Evolutionary conservation across 2,113 vertebrate species (phyloP).

Genomic region (Seriola rivoliana): DNA sequence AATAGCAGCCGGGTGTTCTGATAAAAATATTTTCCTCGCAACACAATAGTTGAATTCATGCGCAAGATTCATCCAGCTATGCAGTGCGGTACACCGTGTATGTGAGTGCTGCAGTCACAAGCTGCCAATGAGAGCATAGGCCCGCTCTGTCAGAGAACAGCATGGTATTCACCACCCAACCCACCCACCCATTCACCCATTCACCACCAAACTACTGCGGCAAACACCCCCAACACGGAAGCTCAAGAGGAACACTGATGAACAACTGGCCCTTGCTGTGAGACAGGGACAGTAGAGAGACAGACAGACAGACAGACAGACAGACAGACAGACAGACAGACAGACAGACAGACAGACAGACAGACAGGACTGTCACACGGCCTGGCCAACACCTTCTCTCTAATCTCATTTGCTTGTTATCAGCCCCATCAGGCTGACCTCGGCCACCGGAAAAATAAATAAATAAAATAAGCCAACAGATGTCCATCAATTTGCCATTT

Average conservation of each 20-base stretch:
- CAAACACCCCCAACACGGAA: constrained; percentile 43
- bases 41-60: constrained; percentile 84
- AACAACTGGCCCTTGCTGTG: constrained; percentile 53
- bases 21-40: constrained; percentile 74
- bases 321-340: constrained; percentile 15
- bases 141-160: constrained; percentile 80
- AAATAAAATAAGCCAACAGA: constrained; percentile 78
- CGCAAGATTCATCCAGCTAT: constrained; percentile 70
- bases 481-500: constrained; percentile 75
- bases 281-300: constrained; percentile 11
- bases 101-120: constrained; percentile 79
- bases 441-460: constrained; percentile 69
- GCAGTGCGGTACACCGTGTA: constrained; percentile 56
- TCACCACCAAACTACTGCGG: constrained; percentile 36
- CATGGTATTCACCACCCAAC: constrained; percentile 71
- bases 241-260: constrained; percentile 39
- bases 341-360: constrained; percentile 9
- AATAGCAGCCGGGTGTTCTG: constrained; percentile 76
- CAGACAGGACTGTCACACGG: constrained; percentile 65
- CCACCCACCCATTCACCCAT: constrained; percentile 48
- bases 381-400: constrained; percentile 77
- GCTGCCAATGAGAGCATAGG: constrained; percentile 83
- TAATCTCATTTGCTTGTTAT: constrained; percentile 83
- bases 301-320: constrained; percentile 14
- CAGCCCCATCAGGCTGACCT: constrained; percentile 73